Evolutionary conservation across 2,113 vertebrate genomes (phyloP), one percentile per base, ranked within the genome.

Genomic region (Anguilla japonica): DNA sequence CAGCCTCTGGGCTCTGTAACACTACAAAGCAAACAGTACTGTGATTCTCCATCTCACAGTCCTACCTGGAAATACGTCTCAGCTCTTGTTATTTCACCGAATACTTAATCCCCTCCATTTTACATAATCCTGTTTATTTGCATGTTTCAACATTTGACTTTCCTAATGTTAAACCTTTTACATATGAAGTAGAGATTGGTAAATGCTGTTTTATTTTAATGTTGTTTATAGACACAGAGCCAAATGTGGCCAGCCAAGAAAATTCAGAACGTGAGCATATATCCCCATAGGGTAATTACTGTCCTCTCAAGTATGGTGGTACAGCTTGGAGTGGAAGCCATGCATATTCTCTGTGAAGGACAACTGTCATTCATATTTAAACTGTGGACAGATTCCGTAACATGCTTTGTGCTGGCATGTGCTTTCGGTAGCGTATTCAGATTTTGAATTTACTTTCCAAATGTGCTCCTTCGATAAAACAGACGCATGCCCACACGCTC

Each of bases 381-480:
- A 34, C 26, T 75, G 71, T 75, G 71, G 71, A 34, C n/a, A 75
- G 71, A 22, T 75, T 75, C 71, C n/a, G 16, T 75, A 34, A 75
- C 26, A 75, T 75, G 71, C 9, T 75, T 75, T 9, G 26, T 13
- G 71, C 1, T n/a, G 26, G 26, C 71, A 29, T 75, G 26, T 34
- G 9, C n/a, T 75, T 75, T 75, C 2, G 9, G 71, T n/a, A 75
- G n/a, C n/a, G 34, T n/a, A 75, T 75, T 75, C 71, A 75, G n/a
- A 29, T 75, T 29, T 75, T 75, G 71, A n/a, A 75, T n/a, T 75
- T 75, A 29, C 71, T 83, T 83, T 83, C n/a, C 26, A 53, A 83
- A 87, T 15, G 41, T 56, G 63, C 39, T 56, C 79, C 57, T 34
- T 63, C 18, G 16, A 53, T 60, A 53, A 86, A 46, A 40, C 3